Evolutionary conservation across 2,113 vertebrate species (phyloP).

Genomic region (Orycteropus afer): DNA sequence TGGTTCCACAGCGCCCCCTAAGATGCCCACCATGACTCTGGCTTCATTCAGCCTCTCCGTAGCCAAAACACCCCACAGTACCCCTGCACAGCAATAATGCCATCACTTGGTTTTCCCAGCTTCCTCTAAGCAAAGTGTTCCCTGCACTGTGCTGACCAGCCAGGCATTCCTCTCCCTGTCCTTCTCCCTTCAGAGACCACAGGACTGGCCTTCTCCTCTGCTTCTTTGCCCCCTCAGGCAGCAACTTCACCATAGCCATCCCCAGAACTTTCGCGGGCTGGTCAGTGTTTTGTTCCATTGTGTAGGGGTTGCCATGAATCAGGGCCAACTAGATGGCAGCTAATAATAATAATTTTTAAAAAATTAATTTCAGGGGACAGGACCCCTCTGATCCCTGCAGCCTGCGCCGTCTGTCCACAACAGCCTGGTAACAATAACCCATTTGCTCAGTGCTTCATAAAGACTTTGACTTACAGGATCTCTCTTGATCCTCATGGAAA

Average conservation of each 20-base stretch:
- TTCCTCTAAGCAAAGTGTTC: neutral
- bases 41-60: neutral
- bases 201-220: too few relatives aligned
- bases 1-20: neutral
- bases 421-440: neutral
- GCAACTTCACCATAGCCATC: neutral
- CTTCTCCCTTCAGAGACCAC: neutral
- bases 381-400: neutral
- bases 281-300: too few relatives aligned
- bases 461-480: neutral
- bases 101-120: neutral
- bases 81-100: fast-evolving
- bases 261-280: too few relatives aligned
- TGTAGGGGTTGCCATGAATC: too few relatives aligned
- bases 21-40: neutral
- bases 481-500: neutral
- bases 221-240: neutral
- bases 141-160: neutral
- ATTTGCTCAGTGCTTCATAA: neutral
- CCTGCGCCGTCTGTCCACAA: neutral
- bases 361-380: too few relatives aligned
- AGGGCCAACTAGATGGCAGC: too few relatives aligned
- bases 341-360: too few relatives aligned
- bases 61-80: neutral
- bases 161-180: neutral